Percentiles rank a stretch among this genome's conserved stretches.
Evolutionary conservation across 2,888 invertebrate species (phyloP).

Genomic region (Synergus itoensis): DNA sequence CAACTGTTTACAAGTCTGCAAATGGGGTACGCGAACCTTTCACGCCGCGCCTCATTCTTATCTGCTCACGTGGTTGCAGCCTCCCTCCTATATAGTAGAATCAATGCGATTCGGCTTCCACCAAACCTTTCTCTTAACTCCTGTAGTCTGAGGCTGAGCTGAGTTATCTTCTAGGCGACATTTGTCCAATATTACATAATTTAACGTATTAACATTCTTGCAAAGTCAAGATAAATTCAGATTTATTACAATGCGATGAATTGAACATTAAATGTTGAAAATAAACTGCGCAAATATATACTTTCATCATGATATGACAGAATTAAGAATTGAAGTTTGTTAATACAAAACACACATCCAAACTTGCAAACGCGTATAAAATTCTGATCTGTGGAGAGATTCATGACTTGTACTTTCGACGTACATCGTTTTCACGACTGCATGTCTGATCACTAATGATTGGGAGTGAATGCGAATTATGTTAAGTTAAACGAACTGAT

Average conservation of each 20-base stretch:
- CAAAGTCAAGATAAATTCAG: background rate
- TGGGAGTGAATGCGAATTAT: too few relatives aligned
- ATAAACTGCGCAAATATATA: background rate
- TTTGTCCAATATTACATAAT: conserved; percentile 25
- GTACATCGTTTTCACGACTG: too few relatives aligned
- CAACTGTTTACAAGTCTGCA: conserved; percentile 15
- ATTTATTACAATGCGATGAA: background rate
- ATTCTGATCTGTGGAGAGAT: too few relatives aligned
- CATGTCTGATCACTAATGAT: too few relatives aligned
- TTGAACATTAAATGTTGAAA: background rate
- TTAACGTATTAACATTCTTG: background rate
- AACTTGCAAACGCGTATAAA: too few relatives aligned
- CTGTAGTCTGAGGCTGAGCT: background rate
- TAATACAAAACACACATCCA: too few relatives aligned
- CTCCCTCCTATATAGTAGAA: background rate
- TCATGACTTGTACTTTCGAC: too few relatives aligned
- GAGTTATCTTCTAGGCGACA: conserved; percentile 23
- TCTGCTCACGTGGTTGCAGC: conserved; percentile 9
- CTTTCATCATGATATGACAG: too few relatives aligned
- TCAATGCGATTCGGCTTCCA: conserved; percentile 20
- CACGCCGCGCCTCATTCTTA: conserved; percentile 40
- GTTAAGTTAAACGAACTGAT: too few relatives aligned
- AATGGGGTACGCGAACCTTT: conserved; percentile 29
- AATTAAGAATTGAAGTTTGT: too few relatives aligned
- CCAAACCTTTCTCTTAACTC: conserved; percentile 34